These are phyloP conservation scores for Pampus argenteus DNA, from an alignment of 2,797 vertebrate species.

Conservation along the genomic window DNA sequence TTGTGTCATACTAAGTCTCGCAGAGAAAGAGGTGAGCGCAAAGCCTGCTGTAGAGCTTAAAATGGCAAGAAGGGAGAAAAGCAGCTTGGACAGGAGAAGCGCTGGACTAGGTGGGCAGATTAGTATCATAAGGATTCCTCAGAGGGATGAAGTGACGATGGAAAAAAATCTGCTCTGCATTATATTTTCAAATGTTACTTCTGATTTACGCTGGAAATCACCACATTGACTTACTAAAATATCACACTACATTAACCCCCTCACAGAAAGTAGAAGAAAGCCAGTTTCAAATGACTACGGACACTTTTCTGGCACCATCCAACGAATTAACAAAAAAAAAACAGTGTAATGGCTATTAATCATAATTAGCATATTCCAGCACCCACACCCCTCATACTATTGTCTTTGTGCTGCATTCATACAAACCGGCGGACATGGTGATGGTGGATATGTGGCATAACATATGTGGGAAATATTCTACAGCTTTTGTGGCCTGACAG, in stretches of 20 bases:
- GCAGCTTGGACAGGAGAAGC: slow-evolving; percentile 60
- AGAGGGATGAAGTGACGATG: slow-evolving; percentile 75
- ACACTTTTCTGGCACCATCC: slow-evolving; percentile 45
- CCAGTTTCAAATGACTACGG: slow-evolving; percentile 34
- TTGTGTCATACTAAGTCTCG: slow-evolving; percentile 46
- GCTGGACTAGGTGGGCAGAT: slow-evolving; percentile 67
- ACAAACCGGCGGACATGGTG: slow-evolving; percentile 60
- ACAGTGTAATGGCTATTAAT: slow-evolving; percentile 56
- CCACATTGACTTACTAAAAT: slow-evolving; percentile 33
- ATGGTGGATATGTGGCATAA: slow-evolving; percentile 67
- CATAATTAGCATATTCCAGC: slow-evolving; percentile 65
- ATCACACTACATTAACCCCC: slow-evolving; percentile 9
- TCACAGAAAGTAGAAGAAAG: slow-evolving; percentile 17
- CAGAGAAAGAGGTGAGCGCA: slow-evolving; percentile 63
- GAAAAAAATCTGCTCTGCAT: slow-evolving; percentile 61
- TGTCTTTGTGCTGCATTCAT: slow-evolving; percentile 64
- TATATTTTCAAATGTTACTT: slow-evolving; percentile 68
- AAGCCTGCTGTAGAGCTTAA: slow-evolving; percentile 54
- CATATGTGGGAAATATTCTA: slow-evolving; percentile 82
- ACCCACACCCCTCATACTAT: slow-evolving; percentile 40
- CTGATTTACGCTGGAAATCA: slow-evolving; percentile 46
- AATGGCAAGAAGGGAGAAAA: slow-evolving; percentile 51
- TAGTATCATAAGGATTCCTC: slow-evolving; percentile 69
- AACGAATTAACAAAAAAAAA: slow-evolving; percentile 53
- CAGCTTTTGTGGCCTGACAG: slow-evolving; percentile 70